Evolutionary conservation across 2,113 vertebrate genomes (phyloP).

Genomic region (Ammospiza nelsoni): DNA sequence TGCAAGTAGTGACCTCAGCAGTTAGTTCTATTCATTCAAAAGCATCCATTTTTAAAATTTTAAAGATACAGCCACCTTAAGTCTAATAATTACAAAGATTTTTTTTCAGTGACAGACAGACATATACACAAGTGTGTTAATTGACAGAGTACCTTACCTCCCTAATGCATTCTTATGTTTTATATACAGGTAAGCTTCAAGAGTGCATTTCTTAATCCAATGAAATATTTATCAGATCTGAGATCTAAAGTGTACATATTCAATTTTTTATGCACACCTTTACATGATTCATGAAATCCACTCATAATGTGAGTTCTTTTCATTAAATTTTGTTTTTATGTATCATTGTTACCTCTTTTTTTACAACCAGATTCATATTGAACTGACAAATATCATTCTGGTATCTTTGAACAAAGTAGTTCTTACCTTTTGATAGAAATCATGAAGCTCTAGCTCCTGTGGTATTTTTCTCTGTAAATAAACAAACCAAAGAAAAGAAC

Average conservation of each 20-base stretch:
- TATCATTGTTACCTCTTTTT: conserved; percentile 33
- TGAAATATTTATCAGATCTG: conserved; percentile 66
- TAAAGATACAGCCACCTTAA: not conserved
- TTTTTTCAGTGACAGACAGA: conserved; percentile 31
- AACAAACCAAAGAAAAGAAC: not conserved
- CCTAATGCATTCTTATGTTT: conserved; percentile 34
- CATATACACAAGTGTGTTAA: conserved; percentile 43
- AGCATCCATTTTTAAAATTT: not conserved
- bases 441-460: not conserved
- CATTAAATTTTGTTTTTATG: conserved; percentile 67
- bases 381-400: conserved; percentile 52
- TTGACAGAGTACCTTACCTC: conserved; percentile 65
- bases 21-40: not conserved
- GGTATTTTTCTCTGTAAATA: conserved; percentile 11
- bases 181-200: conserved; percentile 54
- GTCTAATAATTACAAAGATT: conserved; percentile 33
- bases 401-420: conserved; percentile 37
- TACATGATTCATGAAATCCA: conserved; percentile 67
- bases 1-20: conserved; percentile 2
- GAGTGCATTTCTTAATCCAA: conserved; percentile 65
- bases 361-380: not conserved
- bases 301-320: conserved; percentile 58
- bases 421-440: conserved; percentile 26
- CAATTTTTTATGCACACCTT: conserved; percentile 68
- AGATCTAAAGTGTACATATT: conserved; percentile 66